A percentile compares a stretch with the other conserved stretches of the same genome.
phyloP scores from a whole-genome alignment of 1,140 invertebrate species.

The Philotrypesis tridentata region DNA sequence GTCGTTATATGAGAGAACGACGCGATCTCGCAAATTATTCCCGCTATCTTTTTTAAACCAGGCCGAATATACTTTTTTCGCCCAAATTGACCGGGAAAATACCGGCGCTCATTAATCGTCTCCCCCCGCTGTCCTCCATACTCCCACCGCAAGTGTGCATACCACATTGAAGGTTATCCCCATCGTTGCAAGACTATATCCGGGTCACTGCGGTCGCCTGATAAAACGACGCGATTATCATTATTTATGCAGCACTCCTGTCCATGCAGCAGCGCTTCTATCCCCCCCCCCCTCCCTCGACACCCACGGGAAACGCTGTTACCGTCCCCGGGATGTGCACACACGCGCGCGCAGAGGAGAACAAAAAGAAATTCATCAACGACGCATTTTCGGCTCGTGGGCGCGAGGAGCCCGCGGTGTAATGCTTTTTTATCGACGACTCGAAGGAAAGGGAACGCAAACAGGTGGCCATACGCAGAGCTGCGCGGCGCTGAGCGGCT shows the following conservation, averaged over 20 bases:
- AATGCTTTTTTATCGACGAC: constrained; percentile 13
- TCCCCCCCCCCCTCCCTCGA: no score
- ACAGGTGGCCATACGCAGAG: not conserved
- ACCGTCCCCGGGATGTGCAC: no score
- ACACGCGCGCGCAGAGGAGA: not conserved
- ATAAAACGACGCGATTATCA: constrained; percentile 35
- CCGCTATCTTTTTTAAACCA: not conserved
- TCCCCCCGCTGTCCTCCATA: not conserved
- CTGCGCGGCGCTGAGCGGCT: not conserved
- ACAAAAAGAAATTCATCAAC: not conserved
- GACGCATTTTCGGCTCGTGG: not conserved
- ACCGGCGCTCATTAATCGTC: not conserved
- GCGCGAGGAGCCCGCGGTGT: not conserved
- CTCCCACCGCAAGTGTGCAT: not conserved
- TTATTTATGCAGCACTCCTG: constrained; percentile 26
- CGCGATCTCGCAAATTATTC: not conserved
- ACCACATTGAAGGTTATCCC: constrained; percentile 16
- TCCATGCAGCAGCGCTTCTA: not conserved
- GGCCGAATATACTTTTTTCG: not conserved
- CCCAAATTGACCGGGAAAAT: not conserved
- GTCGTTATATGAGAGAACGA: not conserved
- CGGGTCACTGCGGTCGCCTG: not conserved
- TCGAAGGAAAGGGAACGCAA: not conserved
- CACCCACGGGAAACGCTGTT: no score
- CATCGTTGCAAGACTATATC: not conserved